Base-by-base conservation (phyloP, 2,113 vertebrate genomes). In the Oriolus oriolus region DNA sequence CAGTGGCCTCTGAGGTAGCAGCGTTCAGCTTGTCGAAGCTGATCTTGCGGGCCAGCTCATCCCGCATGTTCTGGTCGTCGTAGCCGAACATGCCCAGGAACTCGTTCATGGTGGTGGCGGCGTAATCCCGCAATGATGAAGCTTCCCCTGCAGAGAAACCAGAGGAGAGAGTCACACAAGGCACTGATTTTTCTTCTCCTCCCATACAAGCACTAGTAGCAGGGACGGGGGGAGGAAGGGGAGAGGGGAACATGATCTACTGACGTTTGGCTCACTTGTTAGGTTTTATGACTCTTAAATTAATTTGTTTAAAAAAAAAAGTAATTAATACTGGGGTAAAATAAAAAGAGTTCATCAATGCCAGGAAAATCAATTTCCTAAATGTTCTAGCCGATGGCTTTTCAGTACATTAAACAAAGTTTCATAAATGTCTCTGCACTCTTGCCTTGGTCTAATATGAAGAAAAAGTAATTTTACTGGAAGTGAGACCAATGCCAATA, bases 81-180 rank as follows among this genome's bases (percentile, higher is more conserved):
- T 99, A 99, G 95, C 99, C 99, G 2, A 99, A 99, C 99, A 99
- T 99, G 97, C 99, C 99, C 47, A 99, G 98, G 97, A 99, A 99
- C 97, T 99, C 99, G 5, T 98, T 99, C 99, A 99, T 99, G 97
- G 99, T 99, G 98, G 98, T 99, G 95, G 99, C 99, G 1, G 99
- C 99, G 20, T 99, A 99, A 97, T 99, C 99, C 49, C 98, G 98
- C 97, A 99, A 98, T 2, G 98, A 98, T 11, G 99, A 99, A 35
- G 98, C 96, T 98, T 99, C 99, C 96, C 99, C 99, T 99, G 84
- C 5, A 16, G 86, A 69, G 91, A 80, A 93, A 95, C 13, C 74
- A 59, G 23, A 57, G 57, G 70, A 92, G 24, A 65, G 60, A 59
- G 59, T 96, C 90, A 95, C 3, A 23, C 61, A 3, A 65, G 64